These are phyloP conservation scores for Stenolophus ochropezus DNA, from an alignment of 2,888 invertebrate species.

Conservation along the genomic window DNA sequence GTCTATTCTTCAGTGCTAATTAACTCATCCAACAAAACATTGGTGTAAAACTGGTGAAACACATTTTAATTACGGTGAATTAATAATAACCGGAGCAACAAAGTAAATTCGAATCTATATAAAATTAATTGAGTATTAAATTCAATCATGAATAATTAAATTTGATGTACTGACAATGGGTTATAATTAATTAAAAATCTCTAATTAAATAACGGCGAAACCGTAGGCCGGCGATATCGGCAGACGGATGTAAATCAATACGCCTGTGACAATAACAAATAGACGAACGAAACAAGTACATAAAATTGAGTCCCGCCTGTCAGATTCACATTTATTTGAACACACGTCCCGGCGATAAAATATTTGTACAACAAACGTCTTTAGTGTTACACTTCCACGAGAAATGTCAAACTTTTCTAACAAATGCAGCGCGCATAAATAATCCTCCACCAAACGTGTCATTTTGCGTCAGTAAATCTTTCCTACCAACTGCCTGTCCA, in stretches of 20 bases:
- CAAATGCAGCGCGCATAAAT: constrained; percentile 16
- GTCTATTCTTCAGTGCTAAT: neutral
- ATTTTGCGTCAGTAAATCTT: neutral
- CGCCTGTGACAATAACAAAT: neutral
- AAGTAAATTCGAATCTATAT: neutral
- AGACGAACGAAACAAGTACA: constrained; percentile 6
- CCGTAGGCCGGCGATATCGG: neutral
- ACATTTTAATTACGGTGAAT: constrained; percentile 11
- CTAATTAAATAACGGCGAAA: constrained; percentile 2
- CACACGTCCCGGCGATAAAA: constrained; percentile 32
- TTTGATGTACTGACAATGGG: constrained; percentile 26
- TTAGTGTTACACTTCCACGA: constrained; percentile 5
- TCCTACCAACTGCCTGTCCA: too few species aligned
- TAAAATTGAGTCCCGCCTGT: neutral
- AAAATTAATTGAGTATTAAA: constrained; percentile 28
- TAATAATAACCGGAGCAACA: neutral
- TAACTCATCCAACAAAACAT: neutral
- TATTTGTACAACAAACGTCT: constrained; percentile 33
- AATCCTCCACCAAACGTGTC: constrained; percentile 1
- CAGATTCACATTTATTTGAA: constrained; percentile 37
- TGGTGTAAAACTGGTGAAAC: neutral
- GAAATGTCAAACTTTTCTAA: constrained; percentile 23
- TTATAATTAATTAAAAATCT: constrained; percentile 17
- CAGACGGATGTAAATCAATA: constrained; percentile 1
- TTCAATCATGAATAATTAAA: constrained; percentile 26